phyloP scores from a whole-genome alignment of 2,888 invertebrate genomes.

The Watsonalla cultraria region DNA sequence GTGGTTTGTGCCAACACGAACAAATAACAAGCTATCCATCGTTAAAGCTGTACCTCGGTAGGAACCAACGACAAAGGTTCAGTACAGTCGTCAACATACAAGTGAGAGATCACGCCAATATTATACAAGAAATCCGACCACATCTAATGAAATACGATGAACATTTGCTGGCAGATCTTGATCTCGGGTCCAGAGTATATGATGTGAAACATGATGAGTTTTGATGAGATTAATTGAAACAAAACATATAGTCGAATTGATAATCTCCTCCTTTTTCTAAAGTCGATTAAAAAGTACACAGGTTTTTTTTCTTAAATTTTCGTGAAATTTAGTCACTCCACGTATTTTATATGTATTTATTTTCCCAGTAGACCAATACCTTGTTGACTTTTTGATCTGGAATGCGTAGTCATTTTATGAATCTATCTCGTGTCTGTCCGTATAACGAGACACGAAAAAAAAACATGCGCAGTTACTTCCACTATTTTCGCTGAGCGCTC shows the following conservation, averaged over 20 bases:
- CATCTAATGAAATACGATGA: constrained; percentile 43
- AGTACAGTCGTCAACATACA: constrained; percentile 46
- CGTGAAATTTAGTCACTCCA: too few relatives aligned
- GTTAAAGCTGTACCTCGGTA: constrained; percentile 49
- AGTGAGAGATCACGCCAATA: constrained; percentile 33
- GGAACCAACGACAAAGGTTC: constrained; percentile 37
- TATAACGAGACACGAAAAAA: too few relatives aligned
- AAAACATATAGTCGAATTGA: too few relatives aligned
- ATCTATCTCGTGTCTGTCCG: not conserved
- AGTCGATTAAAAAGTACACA: too few relatives aligned
- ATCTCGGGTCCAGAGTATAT: constrained; percentile 25
- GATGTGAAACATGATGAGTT: constrained; percentile 57
- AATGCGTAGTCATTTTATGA: not conserved
- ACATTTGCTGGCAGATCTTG: constrained; percentile 30
- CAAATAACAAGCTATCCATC: constrained; percentile 61
- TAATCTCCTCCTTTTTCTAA: too few relatives aligned
- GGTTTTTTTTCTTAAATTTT: too few relatives aligned
- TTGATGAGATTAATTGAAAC: constrained; percentile 18
- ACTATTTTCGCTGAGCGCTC: too few relatives aligned
- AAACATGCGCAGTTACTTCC: too few relatives aligned
- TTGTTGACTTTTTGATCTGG: too few relatives aligned
- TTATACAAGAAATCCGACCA: constrained; percentile 44
- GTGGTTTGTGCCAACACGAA: constrained; percentile 61
- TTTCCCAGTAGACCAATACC: too few relatives aligned
- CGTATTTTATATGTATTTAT: too few relatives aligned